phyloP scores from a whole-genome alignment of 2,888 invertebrate genomes.

The Leptopilina syphax region DNA sequence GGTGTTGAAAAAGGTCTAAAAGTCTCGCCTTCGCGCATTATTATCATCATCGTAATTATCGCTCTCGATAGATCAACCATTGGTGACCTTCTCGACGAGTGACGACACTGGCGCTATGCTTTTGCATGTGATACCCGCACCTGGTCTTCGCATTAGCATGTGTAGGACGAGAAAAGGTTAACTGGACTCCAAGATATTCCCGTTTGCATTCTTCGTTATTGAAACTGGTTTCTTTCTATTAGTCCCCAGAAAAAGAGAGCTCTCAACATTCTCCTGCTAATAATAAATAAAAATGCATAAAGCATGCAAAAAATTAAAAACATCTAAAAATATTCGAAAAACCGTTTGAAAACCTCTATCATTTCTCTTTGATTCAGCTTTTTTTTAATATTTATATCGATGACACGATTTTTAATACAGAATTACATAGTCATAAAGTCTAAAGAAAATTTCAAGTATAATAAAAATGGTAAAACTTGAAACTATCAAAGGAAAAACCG shows the following conservation, averaged over 20 bases:
- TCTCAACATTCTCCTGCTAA: background rate
- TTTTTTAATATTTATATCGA: too few species aligned
- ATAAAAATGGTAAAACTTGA: conserved; percentile 32
- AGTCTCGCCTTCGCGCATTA: too few species aligned
- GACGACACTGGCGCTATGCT: conserved; percentile 21
- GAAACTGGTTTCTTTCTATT: conserved; percentile 68
- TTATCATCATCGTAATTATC: background rate
- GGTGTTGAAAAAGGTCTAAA: too few species aligned
- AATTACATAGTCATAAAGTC: too few species aligned
- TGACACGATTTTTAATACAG: too few species aligned
- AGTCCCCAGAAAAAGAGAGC: conserved; percentile 31
- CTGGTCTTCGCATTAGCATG: conserved; percentile 58
- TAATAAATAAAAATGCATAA: background rate
- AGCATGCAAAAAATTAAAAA: too few species aligned
- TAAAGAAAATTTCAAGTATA: background rate
- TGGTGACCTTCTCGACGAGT: background rate
- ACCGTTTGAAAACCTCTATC: too few species aligned
- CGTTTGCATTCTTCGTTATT: conserved; percentile 69
- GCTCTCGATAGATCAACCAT: background rate
- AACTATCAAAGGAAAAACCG: conserved; percentile 20
- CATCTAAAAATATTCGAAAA: too few species aligned
- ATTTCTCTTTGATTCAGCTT: too few species aligned
- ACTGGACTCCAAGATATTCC: conserved; percentile 70
- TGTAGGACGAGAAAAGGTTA: conserved; percentile 69
- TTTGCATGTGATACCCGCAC: conserved; percentile 43